Evolutionary conservation across 2,888 invertebrate species (phyloP), one percentile per base, ranked within the genome.

Genomic region (Agrotis ipsilon): DNA sequence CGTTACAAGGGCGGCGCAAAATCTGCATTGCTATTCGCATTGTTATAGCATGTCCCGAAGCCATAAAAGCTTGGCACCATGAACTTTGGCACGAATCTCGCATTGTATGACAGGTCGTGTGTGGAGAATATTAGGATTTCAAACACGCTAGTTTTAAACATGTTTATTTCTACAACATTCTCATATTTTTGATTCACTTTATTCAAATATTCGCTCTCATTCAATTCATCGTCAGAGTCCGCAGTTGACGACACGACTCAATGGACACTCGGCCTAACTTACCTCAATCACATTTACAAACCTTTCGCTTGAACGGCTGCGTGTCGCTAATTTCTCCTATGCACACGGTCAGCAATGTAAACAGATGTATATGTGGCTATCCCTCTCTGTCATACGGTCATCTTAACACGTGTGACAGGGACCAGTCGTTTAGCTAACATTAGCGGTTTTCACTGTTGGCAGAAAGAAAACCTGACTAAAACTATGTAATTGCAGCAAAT

Each of bases 291-390:
- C 72, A 82, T 81, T 75, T 82, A 78, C 81, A 80, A 79, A 84
- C 84, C 86, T 85, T 85, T 84, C 84, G 84, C 84, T 83, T 84
- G 60, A 83, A 85, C 81, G 80, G 62, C 70, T 81, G 78, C 84
- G 84, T 81, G 84, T 83, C 72, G 84, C 75, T 82, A 85, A 85
- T 85, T 85, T 85, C 84, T 85, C 84, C 68, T 76, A 75, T 75
- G 77, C 77, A 79, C 76, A 83, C 80, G 74, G 78, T 80, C 80
- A 77, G 78, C 68, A 72, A 85, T 77, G 68, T 81, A 83, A 80
- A 83, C 74, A 84, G 74, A 75, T 78, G 75, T 69, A 70, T 67
- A 69, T 74, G 32, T 58, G 65, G 70, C 69, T 72, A 66, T 85
- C 82, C 72, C 70, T 74, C 78, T 86, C 82, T 75, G 54, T 46